phyloP scores from a whole-genome alignment of 1,140 invertebrate genomes.

The Penaeus chinensis region DNA sequence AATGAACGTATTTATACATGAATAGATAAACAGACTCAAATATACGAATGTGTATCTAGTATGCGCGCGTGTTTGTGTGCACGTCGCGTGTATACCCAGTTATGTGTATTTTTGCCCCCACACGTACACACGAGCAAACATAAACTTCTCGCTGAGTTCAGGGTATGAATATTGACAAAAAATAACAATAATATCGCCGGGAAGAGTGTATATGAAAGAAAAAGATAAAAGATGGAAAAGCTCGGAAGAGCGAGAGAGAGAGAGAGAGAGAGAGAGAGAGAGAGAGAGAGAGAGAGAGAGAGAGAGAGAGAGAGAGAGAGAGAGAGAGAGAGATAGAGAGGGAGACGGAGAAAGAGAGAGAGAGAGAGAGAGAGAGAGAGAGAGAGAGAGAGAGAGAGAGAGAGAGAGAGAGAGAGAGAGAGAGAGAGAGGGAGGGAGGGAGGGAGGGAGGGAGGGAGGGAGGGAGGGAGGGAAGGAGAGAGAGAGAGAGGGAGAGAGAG shows the following conservation, averaged over 20 bases:
- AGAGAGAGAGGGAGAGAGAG: too few relatives aligned
- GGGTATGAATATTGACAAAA: background rate
- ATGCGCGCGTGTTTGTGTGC: too few relatives aligned
- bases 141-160: too few relatives aligned
- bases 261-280: conserved; percentile 7
- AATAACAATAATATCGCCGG: background rate
- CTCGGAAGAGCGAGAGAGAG: background rate
- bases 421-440: too few relatives aligned
- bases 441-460: background rate
- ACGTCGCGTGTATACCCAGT: too few relatives aligned
- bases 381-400: background rate
- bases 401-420: too few relatives aligned
- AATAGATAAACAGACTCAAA: too few relatives aligned
- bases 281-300: conserved; percentile 12
- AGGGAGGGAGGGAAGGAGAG: background rate
- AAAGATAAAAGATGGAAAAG: background rate
- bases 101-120: too few relatives aligned
- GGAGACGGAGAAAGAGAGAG: background rate
- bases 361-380: conserved; percentile 12
- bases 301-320: conserved; percentile 12
- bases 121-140: too few relatives aligned
- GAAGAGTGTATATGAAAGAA: background rate
- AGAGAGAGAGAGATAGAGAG: background rate
- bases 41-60: too few relatives aligned
- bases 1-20: too few relatives aligned